Conservation (phyloP, 2,888 invertebrate genomes). For the Zygothrica quintamaculata region DNA sequence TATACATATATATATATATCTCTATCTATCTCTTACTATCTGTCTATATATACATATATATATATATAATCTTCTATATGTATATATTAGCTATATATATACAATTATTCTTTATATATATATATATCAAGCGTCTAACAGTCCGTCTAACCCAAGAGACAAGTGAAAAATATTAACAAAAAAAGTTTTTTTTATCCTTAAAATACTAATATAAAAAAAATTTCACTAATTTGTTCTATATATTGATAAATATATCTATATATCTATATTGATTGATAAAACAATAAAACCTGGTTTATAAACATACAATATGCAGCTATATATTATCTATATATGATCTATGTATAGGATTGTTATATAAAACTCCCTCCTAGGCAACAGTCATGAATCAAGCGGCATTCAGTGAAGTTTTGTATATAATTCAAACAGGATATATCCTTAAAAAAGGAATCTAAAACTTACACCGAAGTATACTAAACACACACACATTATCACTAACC, state of each 20-base stretch:
- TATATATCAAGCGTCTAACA: constrained; percentile 54
- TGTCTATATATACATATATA: constrained; percentile 38
- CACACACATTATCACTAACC: too few relatives aligned
- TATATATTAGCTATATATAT: constrained; percentile 53
- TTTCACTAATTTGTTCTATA: background rate
- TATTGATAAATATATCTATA: too few relatives aligned
- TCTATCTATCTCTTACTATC: constrained; percentile 6
- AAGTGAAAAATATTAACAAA: background rate
- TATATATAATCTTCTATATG: constrained; percentile 27
- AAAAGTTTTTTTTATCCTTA: background rate
- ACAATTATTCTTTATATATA: constrained; percentile 22
- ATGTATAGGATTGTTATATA: too few relatives aligned
- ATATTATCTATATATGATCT: too few relatives aligned
- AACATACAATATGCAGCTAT: background rate
- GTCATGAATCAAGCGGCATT: too few relatives aligned
- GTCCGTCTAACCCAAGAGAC: constrained; percentile 49
- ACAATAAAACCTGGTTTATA: background rate
- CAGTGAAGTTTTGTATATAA: too few relatives aligned
- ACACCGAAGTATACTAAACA: too few relatives aligned
- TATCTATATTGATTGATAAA: too few relatives aligned
- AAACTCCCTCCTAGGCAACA: too few relatives aligned
- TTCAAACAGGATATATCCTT: too few relatives aligned
- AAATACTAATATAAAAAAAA: background rate
- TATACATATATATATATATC: constrained; percentile 62
- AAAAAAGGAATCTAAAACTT: too few relatives aligned